These are phyloP conservation scores for Scaptomyza tumidula DNA, from an alignment of 2,888 invertebrate species.

Conservation along the genomic window DNA sequence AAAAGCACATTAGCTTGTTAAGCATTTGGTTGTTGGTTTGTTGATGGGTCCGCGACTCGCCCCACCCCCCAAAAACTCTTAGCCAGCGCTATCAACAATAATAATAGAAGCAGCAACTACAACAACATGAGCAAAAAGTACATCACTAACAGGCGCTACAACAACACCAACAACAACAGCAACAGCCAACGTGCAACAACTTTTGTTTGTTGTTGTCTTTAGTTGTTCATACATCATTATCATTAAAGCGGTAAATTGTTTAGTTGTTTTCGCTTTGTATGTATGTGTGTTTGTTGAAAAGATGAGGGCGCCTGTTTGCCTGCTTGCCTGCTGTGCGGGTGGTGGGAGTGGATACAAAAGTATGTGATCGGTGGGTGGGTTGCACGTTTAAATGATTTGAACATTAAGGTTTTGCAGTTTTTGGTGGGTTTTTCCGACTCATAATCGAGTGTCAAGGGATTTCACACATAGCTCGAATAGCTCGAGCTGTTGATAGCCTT, in stretches of 20 bases:
- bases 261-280: constrained; percentile 55
- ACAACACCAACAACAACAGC: constrained; percentile 47
- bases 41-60: constrained; percentile 41
- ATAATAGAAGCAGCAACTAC: constrained; percentile 20
- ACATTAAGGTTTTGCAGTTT: constrained; percentile 49
- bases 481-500: constrained; percentile 1
- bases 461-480: constrained; percentile 21
- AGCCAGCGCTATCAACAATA: constrained; percentile 32
- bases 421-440: constrained; percentile 8
- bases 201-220: constrained; percentile 68
- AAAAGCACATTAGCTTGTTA: constrained; percentile 79
- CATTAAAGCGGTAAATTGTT: constrained; percentile 79
- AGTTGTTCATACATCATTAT: constrained; percentile 78
- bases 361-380: background rate
- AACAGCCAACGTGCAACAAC: constrained; percentile 63
- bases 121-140: background rate
- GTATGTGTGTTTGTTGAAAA: constrained; percentile 4
- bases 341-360: too few relatives aligned
- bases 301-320: constrained; percentile 23
- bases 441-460: constrained; percentile 54
- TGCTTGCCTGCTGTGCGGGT: constrained; percentile 20
- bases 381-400: constrained; percentile 49
- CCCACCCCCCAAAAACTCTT: constrained; percentile 6
- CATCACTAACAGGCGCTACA: constrained; percentile 23
- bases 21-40: constrained; percentile 57